phyloP scores from a whole-genome alignment of 2,797 vertebrate genomes.

The Pelochelys cantorii region DNA sequence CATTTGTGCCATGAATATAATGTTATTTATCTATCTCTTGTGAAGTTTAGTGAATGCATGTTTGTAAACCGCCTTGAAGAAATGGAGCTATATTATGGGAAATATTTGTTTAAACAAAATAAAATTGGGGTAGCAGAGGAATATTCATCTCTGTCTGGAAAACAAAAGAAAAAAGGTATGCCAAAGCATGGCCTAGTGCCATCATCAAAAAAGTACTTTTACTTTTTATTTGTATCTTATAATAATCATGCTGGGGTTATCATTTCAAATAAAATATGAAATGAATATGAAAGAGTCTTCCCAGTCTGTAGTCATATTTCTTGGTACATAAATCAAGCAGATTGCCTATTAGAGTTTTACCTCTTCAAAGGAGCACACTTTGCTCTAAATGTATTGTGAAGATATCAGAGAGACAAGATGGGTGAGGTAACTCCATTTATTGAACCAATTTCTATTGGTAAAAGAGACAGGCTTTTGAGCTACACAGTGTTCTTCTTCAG shows the following conservation, averaged over 20 bases:
- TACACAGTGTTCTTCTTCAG: neutral
- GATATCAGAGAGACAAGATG: neutral
- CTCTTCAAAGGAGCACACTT: conserved; percentile 45
- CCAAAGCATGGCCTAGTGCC: neutral
- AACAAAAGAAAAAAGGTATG: neutral
- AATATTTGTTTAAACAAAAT: neutral
- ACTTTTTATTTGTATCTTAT: conserved; percentile 12
- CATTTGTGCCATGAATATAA: too few relatives aligned
- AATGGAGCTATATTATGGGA: neutral
- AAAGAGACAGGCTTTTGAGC: neutral
- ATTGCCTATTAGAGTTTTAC: conserved; percentile 50
- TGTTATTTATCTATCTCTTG: too few relatives aligned
- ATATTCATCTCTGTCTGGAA: neutral
- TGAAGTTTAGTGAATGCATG: neutral
- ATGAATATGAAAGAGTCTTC: conserved; percentile 30
- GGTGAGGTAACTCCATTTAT: neutral
- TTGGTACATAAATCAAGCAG: conserved; percentile 63
- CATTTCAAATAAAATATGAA: conserved; percentile 36
- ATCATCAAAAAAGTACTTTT: conserved; percentile 14
- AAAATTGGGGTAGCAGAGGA: neutral
- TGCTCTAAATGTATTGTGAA: conserved; percentile 3
- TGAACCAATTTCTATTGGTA: neutral
- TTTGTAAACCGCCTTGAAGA: neutral
- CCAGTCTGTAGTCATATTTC: conserved; percentile 29
- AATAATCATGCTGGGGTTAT: neutral